Base-by-base conservation (phyloP, 2,888 invertebrate species). In the Germaria angustata region DNA sequence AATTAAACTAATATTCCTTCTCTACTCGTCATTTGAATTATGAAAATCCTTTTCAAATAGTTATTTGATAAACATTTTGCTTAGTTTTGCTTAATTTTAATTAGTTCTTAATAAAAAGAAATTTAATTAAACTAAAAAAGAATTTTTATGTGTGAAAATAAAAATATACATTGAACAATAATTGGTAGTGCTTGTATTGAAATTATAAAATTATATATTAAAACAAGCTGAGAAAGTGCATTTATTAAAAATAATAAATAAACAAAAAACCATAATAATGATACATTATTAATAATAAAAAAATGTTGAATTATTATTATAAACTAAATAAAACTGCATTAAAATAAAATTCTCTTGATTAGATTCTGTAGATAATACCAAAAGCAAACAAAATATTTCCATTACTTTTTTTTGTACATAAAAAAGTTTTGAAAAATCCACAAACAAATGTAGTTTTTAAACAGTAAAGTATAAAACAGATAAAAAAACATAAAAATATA, bases 151-250 rank as follows among this genome's bases (percentile, higher is more conserved):
- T 63, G 44, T 39, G 61, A 63, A 61, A 65, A 53, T 32, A 53
- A 53, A 84, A 61, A 72, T 68, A 75, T 73, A 78, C 81, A 81
- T 79, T 78, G 81, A 90, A 90, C 90, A 90, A 90, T 90, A 90
- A 90, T 90, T 89, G 90, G 90, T 82, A 82, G 79, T 90, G 90
- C 90, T 90, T 89, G 89, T 87, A 81, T 82, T 76, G 75, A 72
- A 79, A 79, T 83, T 63, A 80, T 68, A 51, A 77, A 80, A 68
- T 63, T 63, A 63, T 46, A 65, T 15, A 57, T 46, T 73, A 44
- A 87, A 86, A 86, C 85, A 88, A 88, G 89, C 88, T 89, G 89
- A 89, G 88, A 89, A 88, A 89, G 89, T 89, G 88, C 88, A 89
- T 89, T 89, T 89, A 89, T 87, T 86, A 87, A 85, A 68, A 80